phyloP scores from a whole-genome alignment of 2,113 vertebrate species.

The Misgurnus anguillicaudatus region DNA sequence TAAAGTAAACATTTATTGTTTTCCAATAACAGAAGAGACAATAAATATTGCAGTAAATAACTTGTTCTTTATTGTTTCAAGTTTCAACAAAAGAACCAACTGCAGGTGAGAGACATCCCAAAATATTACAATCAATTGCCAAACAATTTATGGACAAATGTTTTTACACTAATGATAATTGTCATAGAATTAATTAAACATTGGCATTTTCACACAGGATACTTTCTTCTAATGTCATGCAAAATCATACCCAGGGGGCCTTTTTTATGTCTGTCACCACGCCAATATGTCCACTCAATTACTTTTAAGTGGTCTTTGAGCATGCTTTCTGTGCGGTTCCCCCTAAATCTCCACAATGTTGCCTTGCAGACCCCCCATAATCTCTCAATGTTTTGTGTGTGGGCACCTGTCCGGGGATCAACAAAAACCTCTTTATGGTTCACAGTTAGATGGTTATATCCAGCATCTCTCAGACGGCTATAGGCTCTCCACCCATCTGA shows the following conservation, averaged over 20 bases:
- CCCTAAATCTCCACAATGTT: slow-evolving; percentile 30
- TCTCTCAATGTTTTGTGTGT: slow-evolving; percentile 36
- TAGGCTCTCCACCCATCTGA: slow-evolving; percentile 29
- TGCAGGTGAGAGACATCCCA: not conserved
- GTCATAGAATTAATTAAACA: not conserved
- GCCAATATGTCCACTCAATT: slow-evolving; percentile 33
- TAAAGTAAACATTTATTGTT: not conserved
- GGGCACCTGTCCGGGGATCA: slow-evolving; percentile 24
- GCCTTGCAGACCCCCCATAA: slow-evolving; percentile 32
- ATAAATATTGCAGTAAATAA: slow-evolving; percentile 1
- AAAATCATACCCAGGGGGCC: slow-evolving; percentile 27
- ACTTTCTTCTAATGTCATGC: slow-evolving; percentile 37
- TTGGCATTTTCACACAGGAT: slow-evolving; percentile 7
- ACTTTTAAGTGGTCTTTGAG: slow-evolving; percentile 42
- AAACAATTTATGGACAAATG: not conserved
- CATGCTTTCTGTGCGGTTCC: slow-evolving; percentile 25
- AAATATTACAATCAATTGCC: not conserved
- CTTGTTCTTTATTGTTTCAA: not conserved
- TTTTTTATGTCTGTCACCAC: slow-evolving; percentile 32
- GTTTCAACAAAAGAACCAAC: not conserved
- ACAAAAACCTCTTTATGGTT: slow-evolving; percentile 29
- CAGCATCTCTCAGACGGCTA: slow-evolving; percentile 18
- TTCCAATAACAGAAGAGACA: not conserved
- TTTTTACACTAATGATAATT: not conserved
- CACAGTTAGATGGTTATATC: slow-evolving; percentile 28